These are phyloP conservation scores for Bombus balteatus DNA, from an alignment of 1,140 invertebrate species.

Conservation along the genomic window DNA sequence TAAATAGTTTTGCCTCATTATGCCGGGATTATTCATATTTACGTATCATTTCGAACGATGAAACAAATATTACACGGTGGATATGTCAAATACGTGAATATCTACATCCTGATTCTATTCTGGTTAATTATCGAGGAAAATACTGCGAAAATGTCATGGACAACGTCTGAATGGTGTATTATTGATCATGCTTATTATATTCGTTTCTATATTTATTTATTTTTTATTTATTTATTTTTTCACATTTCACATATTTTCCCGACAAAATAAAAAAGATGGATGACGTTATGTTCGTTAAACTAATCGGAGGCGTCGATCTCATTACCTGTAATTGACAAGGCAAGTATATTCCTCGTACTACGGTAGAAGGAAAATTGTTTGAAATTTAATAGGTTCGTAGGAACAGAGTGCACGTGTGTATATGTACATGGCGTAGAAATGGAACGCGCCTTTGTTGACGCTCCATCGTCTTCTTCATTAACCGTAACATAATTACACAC, in stretches of 20 bases:
- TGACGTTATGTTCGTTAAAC: not conserved
- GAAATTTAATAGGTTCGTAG: not conserved
- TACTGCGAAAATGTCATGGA: not conserved
- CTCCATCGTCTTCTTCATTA: slow-evolving; percentile 3
- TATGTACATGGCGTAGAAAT: no score
- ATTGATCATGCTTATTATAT: not conserved
- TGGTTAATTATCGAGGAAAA: not conserved
- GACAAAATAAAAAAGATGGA: fast-evolving
- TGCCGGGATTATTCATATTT: not conserved
- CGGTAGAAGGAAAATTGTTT: not conserved
- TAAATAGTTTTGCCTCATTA: not conserved
- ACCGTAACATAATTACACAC: slow-evolving; percentile 19
- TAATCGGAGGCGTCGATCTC: not conserved
- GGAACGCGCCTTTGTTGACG: not conserved
- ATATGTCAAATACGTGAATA: not conserved
- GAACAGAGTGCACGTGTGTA: not conserved
- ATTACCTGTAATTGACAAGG: not conserved
- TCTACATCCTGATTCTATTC: no score
- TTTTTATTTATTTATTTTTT: not conserved
- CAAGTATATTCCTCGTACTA: no score
- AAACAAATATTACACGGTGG: not conserved
- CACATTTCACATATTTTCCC: not conserved
- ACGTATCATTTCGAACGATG: not conserved
- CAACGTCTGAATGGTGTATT: not conserved
- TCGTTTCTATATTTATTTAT: not conserved